Evolutionary conservation across 2,888 invertebrate genomes (phyloP), one percentile per base, ranked within the genome.

Genomic region (Ommatoiulus sabulosus): DNA sequence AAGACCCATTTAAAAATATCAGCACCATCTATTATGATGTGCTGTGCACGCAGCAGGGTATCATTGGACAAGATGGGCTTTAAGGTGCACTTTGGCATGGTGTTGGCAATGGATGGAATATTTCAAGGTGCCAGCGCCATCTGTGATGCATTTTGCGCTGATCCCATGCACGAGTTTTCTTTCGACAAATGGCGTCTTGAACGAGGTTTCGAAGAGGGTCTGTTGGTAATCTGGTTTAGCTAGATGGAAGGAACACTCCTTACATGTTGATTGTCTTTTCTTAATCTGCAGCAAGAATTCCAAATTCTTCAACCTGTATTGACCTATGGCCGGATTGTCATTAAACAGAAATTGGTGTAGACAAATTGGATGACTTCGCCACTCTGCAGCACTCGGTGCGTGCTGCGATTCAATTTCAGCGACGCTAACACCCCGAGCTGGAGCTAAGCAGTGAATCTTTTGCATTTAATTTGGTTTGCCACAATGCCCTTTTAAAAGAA

Each of bases 401-500:
- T 24, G 72, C 72, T 20, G 24, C 24, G 24, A 24, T 72, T 72
- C 72, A 72, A 72, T 72, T 72, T 72, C 5, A 20, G 10, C 72
- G 24, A 20, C 24, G 72, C 6, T 52, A 24, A 72, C 20, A 72
- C 24, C 10, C 24, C 24, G 24, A 8, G 72, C 24, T 72, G 3
- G 72, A 72, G 24, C 7, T 72, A 72, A 72, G 24, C 72, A 8
- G 72, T 7, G 72, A 20, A 72, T 72, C 24, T 20, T 72, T 72
- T 72, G 20, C 72, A 72, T 72, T 72, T 72, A 72, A 72, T 72
- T 72, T 72, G 72, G 24, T 72, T 72, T 72, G 72, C 72, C 72
- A 72, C 72, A 72, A 72, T 72, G 72, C 72, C 72, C 72, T 24
- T 72, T 72, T 72, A 72, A 72, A 72, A 72, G 72, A 72, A 72